These are phyloP conservation scores for Thamnaconus septentrionalis DNA, from an alignment of 2,113 vertebrate genomes.

Conservation along the genomic window DNA sequence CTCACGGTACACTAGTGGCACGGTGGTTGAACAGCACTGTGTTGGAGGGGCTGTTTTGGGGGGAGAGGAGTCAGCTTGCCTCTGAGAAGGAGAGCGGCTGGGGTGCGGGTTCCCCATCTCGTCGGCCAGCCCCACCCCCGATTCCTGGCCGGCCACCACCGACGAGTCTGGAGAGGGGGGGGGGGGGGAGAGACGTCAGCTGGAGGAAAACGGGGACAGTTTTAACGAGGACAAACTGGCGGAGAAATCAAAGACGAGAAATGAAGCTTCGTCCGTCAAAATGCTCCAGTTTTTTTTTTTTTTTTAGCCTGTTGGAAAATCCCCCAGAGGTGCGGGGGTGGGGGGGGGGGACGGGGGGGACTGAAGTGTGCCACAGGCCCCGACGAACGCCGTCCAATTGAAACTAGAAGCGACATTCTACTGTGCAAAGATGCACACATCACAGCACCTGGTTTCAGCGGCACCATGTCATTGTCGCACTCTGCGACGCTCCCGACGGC, in stretches of 20 bases:
- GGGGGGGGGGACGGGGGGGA: constrained; percentile 12
- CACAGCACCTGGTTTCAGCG: constrained; percentile 73
- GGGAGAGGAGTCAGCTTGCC: constrained; percentile 77
- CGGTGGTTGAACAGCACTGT: constrained; percentile 10
- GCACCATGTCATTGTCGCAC: constrained; percentile 74
- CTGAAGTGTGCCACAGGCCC: constrained; percentile 39
- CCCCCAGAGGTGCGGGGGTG: too few relatives aligned
- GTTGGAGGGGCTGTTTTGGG: constrained; percentile 64
- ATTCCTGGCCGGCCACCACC: constrained; percentile 64
- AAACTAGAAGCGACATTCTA: background rate
- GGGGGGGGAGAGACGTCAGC: background rate
- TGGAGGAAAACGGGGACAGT: background rate
- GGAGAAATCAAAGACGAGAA: background rate
- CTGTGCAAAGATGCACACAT: background rate
- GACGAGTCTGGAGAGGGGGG: constrained; percentile 50
- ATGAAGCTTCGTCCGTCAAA: constrained; percentile 1
- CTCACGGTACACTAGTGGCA: too few relatives aligned
- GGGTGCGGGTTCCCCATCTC: constrained; percentile 68
- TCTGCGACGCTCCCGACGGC: constrained; percentile 63
- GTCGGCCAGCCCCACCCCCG: constrained; percentile 75
- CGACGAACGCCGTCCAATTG: background rate
- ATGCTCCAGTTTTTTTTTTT: constrained; percentile 25
- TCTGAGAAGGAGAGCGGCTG: constrained; percentile 79
- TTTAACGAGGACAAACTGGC: constrained; percentile 11
- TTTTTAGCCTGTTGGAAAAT: constrained; percentile 28